Evolutionary conservation across 2,888 invertebrate species (phyloP).

Genomic region (Drosophila rubida): DNA sequence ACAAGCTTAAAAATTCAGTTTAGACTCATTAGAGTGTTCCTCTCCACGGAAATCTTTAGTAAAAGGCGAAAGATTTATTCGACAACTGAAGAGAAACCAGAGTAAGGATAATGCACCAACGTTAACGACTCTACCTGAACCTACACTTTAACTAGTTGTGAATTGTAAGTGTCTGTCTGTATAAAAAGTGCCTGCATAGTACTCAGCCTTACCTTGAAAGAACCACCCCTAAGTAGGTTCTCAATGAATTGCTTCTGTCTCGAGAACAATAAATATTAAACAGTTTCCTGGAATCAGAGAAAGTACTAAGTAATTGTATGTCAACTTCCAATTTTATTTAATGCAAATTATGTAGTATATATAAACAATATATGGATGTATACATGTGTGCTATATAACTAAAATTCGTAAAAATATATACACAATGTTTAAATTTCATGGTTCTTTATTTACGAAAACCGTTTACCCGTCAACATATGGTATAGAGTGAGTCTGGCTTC

Average conservation of each 20-base stretch:
- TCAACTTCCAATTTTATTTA: too few relatives aligned
- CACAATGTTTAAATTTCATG: too few relatives aligned
- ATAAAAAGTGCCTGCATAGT: neutral
- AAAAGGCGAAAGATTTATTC: conserved; percentile 92
- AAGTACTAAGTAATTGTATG: too few relatives aligned
- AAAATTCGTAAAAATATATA: too few relatives aligned
- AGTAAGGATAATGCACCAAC: conserved; percentile 81
- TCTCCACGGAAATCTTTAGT: conserved; percentile 92
- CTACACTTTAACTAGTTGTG: conserved; percentile 41
- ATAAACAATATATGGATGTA: too few relatives aligned
- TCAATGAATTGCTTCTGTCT: too few relatives aligned
- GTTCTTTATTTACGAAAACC: neutral
- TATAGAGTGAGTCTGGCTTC: neutral
- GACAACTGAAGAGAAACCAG: conserved; percentile 88
- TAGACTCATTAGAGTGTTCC: conserved; percentile 90
- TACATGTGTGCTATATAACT: too few relatives aligned
- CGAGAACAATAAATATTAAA: too few relatives aligned
- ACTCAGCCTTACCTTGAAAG: neutral
- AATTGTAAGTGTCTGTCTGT: conserved; percentile 50
- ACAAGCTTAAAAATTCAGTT: conserved; percentile 57
- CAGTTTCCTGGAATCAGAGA: too few relatives aligned
- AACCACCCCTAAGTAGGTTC: neutral
- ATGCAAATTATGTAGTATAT: too few relatives aligned
- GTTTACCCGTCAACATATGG: neutral
- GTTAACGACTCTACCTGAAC: fast-evolving